phyloP scores from a whole-genome alignment of 1,140 invertebrate genomes.

The Varroa destructor region DNA sequence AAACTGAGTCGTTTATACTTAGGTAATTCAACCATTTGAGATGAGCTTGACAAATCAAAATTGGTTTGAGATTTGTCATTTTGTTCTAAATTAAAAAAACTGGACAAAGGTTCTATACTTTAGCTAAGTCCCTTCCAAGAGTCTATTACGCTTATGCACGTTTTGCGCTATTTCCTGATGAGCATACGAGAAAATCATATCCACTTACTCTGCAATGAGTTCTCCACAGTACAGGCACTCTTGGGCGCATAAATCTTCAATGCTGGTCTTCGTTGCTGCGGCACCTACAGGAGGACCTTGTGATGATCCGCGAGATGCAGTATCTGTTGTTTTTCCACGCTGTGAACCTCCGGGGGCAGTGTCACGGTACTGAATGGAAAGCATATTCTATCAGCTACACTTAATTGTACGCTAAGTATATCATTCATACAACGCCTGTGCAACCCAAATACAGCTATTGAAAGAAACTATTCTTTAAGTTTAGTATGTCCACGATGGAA shows the following conservation, averaged over 20 bases:
- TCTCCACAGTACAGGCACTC: conserved; percentile 22
- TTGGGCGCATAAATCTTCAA: not conserved
- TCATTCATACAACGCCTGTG: not conserved
- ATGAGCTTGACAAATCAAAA: too few species aligned
- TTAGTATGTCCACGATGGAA: too few species aligned
- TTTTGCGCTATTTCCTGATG: not conserved
- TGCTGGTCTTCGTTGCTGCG: not conserved
- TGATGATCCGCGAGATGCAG: not conserved
- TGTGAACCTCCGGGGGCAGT: not conserved
- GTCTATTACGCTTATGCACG: too few species aligned
- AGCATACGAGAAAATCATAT: not conserved
- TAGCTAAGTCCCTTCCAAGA: too few species aligned
- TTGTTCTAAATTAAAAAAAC: too few species aligned
- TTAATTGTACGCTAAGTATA: not conserved
- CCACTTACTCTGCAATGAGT: conserved; percentile 17
- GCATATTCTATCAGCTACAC: not conserved
- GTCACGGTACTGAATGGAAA: not conserved
- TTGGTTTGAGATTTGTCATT: too few species aligned
- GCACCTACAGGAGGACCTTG: not conserved
- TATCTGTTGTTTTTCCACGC: not conserved
- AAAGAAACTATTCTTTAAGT: too few species aligned
- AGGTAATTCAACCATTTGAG: too few species aligned
- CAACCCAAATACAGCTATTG: too few species aligned
- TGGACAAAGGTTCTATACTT: too few species aligned
- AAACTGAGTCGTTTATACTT: too few species aligned